Base-by-base conservation (phyloP, 2,113 vertebrate genomes). In the Lampris incognitus region DNA sequence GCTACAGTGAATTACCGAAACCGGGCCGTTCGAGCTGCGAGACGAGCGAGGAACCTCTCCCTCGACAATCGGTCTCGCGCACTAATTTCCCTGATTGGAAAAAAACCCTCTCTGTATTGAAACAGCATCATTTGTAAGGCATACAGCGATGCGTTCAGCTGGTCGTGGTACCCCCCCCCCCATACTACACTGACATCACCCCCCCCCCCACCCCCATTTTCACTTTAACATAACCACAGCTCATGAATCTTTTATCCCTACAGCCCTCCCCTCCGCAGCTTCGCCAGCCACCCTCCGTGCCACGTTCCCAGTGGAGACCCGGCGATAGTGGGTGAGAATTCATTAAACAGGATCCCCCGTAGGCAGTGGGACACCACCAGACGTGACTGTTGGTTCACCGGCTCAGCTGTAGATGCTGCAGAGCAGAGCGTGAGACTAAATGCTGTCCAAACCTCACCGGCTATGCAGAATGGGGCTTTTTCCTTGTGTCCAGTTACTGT, bases 221-320 rank as follows among this genome's bases (percentile, higher is more conserved):
- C 58, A 77, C 69, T 83, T 75, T 48, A 78, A 83, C 83, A 83
- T 83, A 81, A 78, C 66, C 80, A 74, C 61, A 24, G 67, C 85
- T 90, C 84, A 90, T 90, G 84, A 87, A 89, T 90, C 58, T 92
- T 91, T 91, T 81, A 91, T 84, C 74, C 76, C 78, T 24, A 65
- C 46, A 5, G n/a, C 38, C 11, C 49, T 24, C 74, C 39, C 36
- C 8, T 57, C 48, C 64, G 24, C 24, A 0, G 24, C 6, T 49
- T 51, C 40, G 39, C 63, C 67, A 46, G 36, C 80, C 49, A 51
- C 66, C 41, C 73, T 69, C 69, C 64, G 60, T 60, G 58, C 57
- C 60, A 58, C 52, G 49, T 76, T 81, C 68, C 63, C 13, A 3
- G 40, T 70, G 57, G 62, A 87, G 83, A 80, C 63, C 73, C 54